Percentiles rank a stretch among this genome's conserved stretches.
Conservation (phyloP, 2,113 vertebrate species). For the Cololabis saira region DNA sequence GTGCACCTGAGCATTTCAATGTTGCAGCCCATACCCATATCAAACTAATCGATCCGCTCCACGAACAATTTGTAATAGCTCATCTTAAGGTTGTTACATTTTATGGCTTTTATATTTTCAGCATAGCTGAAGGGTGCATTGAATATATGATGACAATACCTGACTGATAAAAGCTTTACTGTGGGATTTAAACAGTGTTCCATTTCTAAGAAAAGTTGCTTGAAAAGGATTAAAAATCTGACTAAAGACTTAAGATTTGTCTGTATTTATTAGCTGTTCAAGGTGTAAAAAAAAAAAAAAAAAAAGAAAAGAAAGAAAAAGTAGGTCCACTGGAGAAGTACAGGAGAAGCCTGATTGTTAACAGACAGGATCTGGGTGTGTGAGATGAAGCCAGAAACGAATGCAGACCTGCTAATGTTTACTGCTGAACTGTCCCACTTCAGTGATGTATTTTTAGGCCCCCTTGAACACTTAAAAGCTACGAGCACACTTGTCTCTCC, state of each 20-base stretch:
- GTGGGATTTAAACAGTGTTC: conserved; percentile 17
- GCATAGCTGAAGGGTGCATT: conserved; percentile 43
- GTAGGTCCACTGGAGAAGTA: not conserved
- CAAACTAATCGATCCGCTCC: conserved; percentile 64
- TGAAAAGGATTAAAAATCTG: conserved; percentile 9
- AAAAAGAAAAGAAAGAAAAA: too few relatives aligned
- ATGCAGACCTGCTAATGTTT: conserved; percentile 42
- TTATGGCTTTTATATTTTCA: conserved; percentile 55
- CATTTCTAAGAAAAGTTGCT: not conserved
- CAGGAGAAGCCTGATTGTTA: conserved; percentile 10
- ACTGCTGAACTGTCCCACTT: conserved; percentile 42
- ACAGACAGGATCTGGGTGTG: conserved; percentile 9
- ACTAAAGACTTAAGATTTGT: conserved; percentile 23
- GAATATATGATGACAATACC: conserved; percentile 25
- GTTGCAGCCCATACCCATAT: conserved; percentile 44
- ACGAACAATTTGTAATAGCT: conserved; percentile 59
- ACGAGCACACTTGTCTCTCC: conserved; percentile 43
- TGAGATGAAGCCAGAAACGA: conserved; percentile 23
- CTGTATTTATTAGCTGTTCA: conserved; percentile 3
- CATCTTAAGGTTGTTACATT: conserved; percentile 52
- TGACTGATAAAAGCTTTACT: conserved; percentile 20
- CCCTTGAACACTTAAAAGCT: conserved; percentile 42
- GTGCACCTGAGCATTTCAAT: conserved; percentile 45
- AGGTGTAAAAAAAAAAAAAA: not conserved
- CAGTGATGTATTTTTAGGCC: conserved; percentile 46